Evolutionary conservation across 2,113 vertebrate species (phyloP), one percentile per base, ranked within the genome.

Genomic region (Petroica traversi): DNA sequence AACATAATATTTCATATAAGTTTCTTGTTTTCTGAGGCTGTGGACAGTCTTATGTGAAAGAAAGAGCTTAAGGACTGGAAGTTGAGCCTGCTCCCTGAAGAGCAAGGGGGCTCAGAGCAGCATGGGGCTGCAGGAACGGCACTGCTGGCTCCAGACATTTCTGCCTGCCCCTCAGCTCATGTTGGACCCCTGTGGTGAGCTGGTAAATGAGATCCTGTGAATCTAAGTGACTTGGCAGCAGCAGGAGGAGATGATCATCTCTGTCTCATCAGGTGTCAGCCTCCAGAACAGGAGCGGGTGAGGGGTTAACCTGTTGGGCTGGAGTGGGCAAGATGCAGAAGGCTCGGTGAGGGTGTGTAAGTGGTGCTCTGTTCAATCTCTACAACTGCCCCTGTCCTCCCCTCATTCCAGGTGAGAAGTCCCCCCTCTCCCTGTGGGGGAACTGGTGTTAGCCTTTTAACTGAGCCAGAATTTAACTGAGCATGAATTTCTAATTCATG

Each of bases 401-500:
- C 1, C 26, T 26, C 29, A 6, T 8, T 85, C 46, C 74, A 78
- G 51, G 26, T 24, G n/a, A 69, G 25, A 3, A 3, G 41, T 72
- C 19, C 40, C 34, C 71, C 69, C 34, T 51, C 43, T 86, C 18
- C 8, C 25, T 36, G 14, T 64, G 75, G n/a, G 22, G 45, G n/a
- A 63, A 72, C 28, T 28, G 14, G 14, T 34, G n/a, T 46, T 48
- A 26, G 29, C 20, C 26, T 46, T 66, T 69, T 14, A 61, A 20
- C 1, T 36, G 2, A 28, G 33, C 33, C n/a, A 4, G 1, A 15
- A 13, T 0, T 46, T 14, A 61, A 20, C 1, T 36, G 2, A 28
- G 33, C 33, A 31, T 4, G 1, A 15, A 13, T 0, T 76, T 75
- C 76, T 72, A n/a, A 61, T 72, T 78, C 17, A 19, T 14, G 29